Conservation (phyloP, 2,888 invertebrate species). For the Poecilobothrus nobilitatus region DNA sequence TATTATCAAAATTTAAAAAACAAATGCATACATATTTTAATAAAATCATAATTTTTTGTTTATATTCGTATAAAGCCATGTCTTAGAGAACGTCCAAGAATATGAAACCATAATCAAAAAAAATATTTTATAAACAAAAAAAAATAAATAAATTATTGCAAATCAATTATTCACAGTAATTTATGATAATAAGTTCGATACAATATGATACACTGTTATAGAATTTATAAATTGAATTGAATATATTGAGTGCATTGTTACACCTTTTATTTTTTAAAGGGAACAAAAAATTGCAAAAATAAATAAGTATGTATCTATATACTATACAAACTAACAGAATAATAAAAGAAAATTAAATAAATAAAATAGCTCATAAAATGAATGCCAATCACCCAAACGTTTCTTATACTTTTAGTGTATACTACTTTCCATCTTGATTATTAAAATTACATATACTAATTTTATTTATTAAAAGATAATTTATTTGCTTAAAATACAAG, state of each 20-base stretch:
- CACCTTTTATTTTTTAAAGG: neutral
- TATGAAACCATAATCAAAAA: neutral
- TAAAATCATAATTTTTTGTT: neutral
- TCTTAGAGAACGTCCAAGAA: neutral
- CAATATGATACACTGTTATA: no score
- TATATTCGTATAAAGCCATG: neutral
- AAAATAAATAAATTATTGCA: neutral
- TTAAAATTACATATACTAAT: no score
- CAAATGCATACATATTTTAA: no score
- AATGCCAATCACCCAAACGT: neutral
- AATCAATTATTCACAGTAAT: neutral
- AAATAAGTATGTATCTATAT: no score
- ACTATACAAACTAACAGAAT: no score
- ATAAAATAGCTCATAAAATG: neutral
- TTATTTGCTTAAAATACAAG: no score
- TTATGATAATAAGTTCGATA: neutral
- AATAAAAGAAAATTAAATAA: neutral
- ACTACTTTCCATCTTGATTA: no score
- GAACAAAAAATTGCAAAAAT: neutral
- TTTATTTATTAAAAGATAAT: no score
- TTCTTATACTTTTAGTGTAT: no score
- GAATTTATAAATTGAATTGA: no score
- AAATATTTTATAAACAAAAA: neutral
- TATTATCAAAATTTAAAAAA: no score
- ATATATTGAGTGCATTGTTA: neutral